Evolutionary conservation across 2,888 invertebrate genomes (phyloP).

Genomic region (Polydrusus cervinus): DNA sequence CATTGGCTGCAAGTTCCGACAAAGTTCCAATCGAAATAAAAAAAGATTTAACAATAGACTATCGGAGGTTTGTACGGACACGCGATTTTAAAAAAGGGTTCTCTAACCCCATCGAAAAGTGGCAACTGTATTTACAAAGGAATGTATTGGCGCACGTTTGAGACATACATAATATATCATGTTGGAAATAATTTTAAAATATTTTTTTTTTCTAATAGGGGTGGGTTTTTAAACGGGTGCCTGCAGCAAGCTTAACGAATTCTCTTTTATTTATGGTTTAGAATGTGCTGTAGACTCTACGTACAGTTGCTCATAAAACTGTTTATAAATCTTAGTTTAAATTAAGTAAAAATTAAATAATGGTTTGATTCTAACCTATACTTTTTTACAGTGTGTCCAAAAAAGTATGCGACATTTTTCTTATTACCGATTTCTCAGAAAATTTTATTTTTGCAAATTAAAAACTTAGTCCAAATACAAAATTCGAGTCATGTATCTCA

Average conservation of each 20-base stretch:
- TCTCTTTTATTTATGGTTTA: not conserved
- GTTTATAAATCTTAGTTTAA: too few relatives aligned
- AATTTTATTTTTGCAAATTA: too few relatives aligned
- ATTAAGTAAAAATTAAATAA: too few relatives aligned
- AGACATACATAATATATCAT: constrained; percentile 54
- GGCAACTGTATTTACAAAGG: constrained; percentile 52
- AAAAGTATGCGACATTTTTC: too few relatives aligned
- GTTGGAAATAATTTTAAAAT: constrained; percentile 45
- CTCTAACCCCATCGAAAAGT: constrained; percentile 22
- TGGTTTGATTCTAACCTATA: too few relatives aligned
- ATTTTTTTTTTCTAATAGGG: constrained; percentile 40
- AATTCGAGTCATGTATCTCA: too few relatives aligned
- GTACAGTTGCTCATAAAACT: not conserved
- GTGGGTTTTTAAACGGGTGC: constrained; percentile 33
- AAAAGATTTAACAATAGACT: constrained; percentile 46
- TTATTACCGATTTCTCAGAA: too few relatives aligned
- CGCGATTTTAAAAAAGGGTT: constrained; percentile 48
- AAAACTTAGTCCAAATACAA: too few relatives aligned
- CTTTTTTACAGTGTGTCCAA: too few relatives aligned
- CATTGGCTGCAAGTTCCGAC: constrained; percentile 39
- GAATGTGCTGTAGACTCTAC: not conserved
- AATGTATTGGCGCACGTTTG: constrained; percentile 43
- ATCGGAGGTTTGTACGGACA: constrained; percentile 40
- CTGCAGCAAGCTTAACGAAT: constrained; percentile 13
- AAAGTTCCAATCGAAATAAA: constrained; percentile 43